Conservation (phyloP, 2,888 invertebrate species). For the Cryptus armator region DNA sequence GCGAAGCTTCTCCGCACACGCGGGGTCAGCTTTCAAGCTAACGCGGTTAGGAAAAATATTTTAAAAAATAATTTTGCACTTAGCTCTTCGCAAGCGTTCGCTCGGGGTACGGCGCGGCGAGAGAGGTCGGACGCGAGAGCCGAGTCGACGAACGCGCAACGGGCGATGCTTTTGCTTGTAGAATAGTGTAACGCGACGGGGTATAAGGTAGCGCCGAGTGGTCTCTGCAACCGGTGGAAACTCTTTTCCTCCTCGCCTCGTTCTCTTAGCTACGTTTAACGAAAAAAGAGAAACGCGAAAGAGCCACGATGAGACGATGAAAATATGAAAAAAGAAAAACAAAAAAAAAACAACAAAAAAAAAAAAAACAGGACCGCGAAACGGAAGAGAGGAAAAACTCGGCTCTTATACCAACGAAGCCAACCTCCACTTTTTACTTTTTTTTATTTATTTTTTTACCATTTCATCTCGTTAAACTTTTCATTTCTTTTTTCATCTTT, state of each 20-base stretch:
- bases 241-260: slow-evolving; percentile 62
- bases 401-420: slow-evolving; percentile 46
- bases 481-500: slow-evolving; percentile 53
- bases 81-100: slow-evolving; percentile 74
- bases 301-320: slow-evolving; percentile 45
- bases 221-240: slow-evolving; percentile 53
- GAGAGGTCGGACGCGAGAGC: slow-evolving; percentile 31
- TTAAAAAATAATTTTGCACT: slow-evolving; percentile 84
- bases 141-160: slow-evolving; percentile 32
- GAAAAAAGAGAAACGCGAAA: slow-evolving; percentile 61
- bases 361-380: slow-evolving; percentile 21
- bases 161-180: slow-evolving; percentile 57
- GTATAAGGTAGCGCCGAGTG: slow-evolving; percentile 48
- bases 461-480: slow-evolving; percentile 49
- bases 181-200: slow-evolving; percentile 48
- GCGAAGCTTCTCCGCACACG: slow-evolving; percentile 48
- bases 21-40: slow-evolving; percentile 82
- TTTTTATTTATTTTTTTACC: slow-evolving; percentile 60
- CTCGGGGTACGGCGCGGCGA: slow-evolving; percentile 55
- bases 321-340: slow-evolving; percentile 67
- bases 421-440: slow-evolving; percentile 15
- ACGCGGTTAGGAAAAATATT: slow-evolving; percentile 83
- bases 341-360: background rate
- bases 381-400: slow-evolving; percentile 57
- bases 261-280: slow-evolving; percentile 68